Conservation (phyloP, 2,888 invertebrate species). For the Stenchaetothrips biformis region DNA sequence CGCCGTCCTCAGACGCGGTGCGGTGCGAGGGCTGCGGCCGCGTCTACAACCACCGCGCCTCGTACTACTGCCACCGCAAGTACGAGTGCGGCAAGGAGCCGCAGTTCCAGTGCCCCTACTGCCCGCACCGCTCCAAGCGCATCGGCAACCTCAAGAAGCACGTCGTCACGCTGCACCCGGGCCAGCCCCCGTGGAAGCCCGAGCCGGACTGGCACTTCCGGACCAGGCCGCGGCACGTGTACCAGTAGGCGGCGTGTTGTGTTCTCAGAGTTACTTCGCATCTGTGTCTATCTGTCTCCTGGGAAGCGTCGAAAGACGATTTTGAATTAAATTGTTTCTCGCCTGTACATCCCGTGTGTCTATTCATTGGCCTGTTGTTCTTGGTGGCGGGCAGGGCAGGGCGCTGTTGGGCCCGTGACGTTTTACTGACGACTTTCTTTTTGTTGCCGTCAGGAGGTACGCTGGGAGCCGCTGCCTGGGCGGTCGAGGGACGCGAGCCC, state of each 20-base stretch:
- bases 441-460: too few species aligned
- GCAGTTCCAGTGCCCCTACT: constrained; percentile 72
- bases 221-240: background rate
- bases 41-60: constrained; percentile 35
- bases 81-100: constrained; percentile 81
- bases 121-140: constrained; percentile 72
- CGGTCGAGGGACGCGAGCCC: too few species aligned
- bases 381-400: too few species aligned
- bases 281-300: too few species aligned
- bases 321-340: too few species aligned
- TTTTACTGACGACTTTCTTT: too few species aligned
- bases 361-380: too few species aligned
- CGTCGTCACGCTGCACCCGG: background rate
- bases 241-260: background rate
- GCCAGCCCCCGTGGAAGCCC: background rate
- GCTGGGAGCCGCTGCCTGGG: too few species aligned
- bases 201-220: background rate
- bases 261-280: too few species aligned
- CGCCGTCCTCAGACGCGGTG: background rate
- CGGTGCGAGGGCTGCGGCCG: constrained; percentile 35
- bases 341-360: too few species aligned
- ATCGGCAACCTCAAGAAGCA: constrained; percentile 44
- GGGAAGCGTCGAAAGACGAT: too few species aligned
- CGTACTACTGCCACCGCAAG: constrained; percentile 57
- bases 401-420: too few species aligned